Percentiles rank a stretch among this genome's conserved stretches.
Conservation (phyloP, 2,888 invertebrate genomes). For the Mellilla xanthometata region DNA sequence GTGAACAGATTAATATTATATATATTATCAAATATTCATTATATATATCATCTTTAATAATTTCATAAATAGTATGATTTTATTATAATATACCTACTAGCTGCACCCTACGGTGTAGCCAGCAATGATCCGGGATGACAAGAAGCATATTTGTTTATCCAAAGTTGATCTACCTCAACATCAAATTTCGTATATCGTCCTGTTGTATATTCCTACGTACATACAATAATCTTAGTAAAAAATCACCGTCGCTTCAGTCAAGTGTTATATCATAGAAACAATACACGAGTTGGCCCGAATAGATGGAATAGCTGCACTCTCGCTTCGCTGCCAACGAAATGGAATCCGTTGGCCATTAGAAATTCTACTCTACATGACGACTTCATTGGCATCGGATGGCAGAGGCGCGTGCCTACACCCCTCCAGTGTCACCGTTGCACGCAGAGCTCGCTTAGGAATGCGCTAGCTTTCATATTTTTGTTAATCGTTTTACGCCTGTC, state of each 20-base stretch:
- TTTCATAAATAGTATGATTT: no score
- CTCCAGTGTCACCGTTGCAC: conserved; percentile 45
- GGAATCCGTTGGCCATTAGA: conserved; percentile 75
- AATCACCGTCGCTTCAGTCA: conserved; percentile 24
- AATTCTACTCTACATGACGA: conserved; percentile 73
- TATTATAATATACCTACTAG: no score
- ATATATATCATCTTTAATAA: no score
- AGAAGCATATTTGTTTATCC: no score
- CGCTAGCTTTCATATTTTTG: conserved; percentile 41
- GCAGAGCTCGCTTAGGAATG: conserved; percentile 41
- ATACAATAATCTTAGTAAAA: conserved; percentile 24
- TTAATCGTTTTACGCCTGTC: conserved; percentile 9
- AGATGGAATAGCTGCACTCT: conserved; percentile 67
- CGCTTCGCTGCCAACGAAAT: conserved; percentile 77
- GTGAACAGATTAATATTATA: no score
- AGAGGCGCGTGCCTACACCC: conserved; percentile 45
- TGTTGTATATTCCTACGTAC: no score
- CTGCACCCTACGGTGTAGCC: no score
- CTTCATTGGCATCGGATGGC: conserved; percentile 70
- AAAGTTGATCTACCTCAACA: no score
- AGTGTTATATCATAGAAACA: conserved; percentile 52
- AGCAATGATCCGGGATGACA: no score
- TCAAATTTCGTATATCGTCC: no score
- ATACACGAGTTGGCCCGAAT: conserved; percentile 63
- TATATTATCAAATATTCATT: no score